Evolutionary conservation across 2,113 vertebrate genomes (phyloP).

Genomic region (Emydocephalus ijimae): DNA sequence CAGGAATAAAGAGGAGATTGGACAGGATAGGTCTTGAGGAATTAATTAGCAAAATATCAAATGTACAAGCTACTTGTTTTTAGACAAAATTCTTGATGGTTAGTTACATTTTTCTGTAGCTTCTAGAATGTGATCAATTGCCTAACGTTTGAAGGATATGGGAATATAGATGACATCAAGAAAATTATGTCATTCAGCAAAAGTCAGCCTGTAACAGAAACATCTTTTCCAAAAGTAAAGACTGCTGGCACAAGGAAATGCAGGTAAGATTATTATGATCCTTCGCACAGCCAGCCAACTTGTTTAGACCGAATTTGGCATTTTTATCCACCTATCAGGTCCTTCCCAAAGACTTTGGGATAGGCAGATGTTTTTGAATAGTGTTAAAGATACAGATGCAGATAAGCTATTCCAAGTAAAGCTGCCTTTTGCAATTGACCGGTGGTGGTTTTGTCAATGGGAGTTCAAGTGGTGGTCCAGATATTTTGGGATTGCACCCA

Average conservation of each 20-base stretch:
- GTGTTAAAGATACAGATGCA: neutral
- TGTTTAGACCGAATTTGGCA: neutral
- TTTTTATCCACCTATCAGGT: neutral
- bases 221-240: conserved; percentile 22
- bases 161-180: neutral
- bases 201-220: neutral
- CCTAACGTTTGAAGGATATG: neutral
- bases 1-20: conserved; percentile 10
- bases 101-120: neutral
- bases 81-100: neutral
- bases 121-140: neutral
- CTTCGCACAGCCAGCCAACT: neutral
- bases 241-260: conserved; percentile 8
- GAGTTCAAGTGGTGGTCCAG: neutral
- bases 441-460: too few relatives aligned
- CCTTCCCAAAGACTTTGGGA: neutral
- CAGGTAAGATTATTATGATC: neutral
- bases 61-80: conserved; percentile 18
- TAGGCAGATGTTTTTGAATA: neutral
- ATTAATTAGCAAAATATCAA: conserved; percentile 19
- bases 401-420: neutral
- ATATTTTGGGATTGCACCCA: neutral
- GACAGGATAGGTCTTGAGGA: conserved; percentile 28
- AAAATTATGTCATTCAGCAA: neutral
- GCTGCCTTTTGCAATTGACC: too few relatives aligned